Evolutionary conservation across 2,797 vertebrate species (phyloP), one percentile per base, ranked within the genome.

Genomic region (Sylvilagus floridanus): DNA sequence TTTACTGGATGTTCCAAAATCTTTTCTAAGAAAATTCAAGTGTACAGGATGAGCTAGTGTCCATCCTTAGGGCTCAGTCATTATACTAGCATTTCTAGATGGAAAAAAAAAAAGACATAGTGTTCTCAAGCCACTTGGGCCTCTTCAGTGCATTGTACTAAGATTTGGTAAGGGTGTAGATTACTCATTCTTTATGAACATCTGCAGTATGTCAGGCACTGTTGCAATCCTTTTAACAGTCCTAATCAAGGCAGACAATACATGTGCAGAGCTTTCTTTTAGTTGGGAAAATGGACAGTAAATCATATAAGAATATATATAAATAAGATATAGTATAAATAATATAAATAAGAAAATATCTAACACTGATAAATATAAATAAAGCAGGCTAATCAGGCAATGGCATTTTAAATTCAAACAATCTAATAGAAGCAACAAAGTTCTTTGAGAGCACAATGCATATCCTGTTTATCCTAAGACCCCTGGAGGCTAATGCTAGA

Each of bases 1-100:
- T 85, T 85, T 78, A 71, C 84, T 71, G 94, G 17, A 62, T 88
- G 50, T 88, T 90, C 12, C 37, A 82, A 97, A 95, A 76, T 91
- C n/a, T 87, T 50, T 69, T 90, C 89, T 84, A 37, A 75, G 76
- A 75, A 93, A 92, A 87, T 52, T 32, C 30, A 95, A 91, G 52
- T 54, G 21, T 90, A 79, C 30, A 79, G 17, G 12, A 37, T 85
- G 35, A 96, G 26, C 2, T 22, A 42, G 19, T 50, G 13, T 63
- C 54, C 2, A 26, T 50, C 47, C 32, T 92, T 90, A 81, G 52
- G 91, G 90, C 26, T 85, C 28, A 62, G 35, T 84, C 79, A 79
- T 78, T 78, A 57, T 42, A 78, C 11, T 62, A 87, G n/a, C 89
- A 21, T 84, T 75, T 83, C 85, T 81, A 78, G 16, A 72, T 17